Base-by-base conservation (phyloP, 2,797 vertebrate species). In the Pelodytes ibericus region DNA sequence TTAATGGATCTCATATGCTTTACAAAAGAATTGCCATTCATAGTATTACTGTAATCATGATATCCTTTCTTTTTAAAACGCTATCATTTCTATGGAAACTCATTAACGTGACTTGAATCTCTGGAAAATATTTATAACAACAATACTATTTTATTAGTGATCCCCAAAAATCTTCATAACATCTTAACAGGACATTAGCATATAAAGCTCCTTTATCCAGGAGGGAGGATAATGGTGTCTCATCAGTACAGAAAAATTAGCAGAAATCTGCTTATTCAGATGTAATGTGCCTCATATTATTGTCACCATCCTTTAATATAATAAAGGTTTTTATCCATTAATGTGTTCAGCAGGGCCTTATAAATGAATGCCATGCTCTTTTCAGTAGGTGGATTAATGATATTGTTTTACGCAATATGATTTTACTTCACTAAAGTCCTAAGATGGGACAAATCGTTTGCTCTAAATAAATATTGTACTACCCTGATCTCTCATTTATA, bases 341-440 rank as follows among this genome's bases (percentile, higher is more conserved):
- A 58, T 41, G 65, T 78, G 56, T 61, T 56, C 31, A 6, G 41
- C n/a, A 41, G 36, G 22, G 30, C 44, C 44, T 72, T 67, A 72
- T 78, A 53, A 73, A 78, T 78, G 53, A 31, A 41, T 26, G 29
- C 9, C n/a, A 20, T 78, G 76, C 62, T 78, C 76, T 78, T 78
- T 78, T 72, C 76, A 78, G 41, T 66, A 73, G 49, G 24, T 33
- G 68, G 72, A 3, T 65, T 5, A 77, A n/a, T n/a, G n/a, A n/a
- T n/a, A n/a, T n/a, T n/a, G n/a, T n/a, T n/a, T n/a, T n/a, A n/a
- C n/a, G n/a, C n/a, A n/a, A n/a, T 71, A 29, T 1, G 33, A 47
- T 49, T 39, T 26, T 47, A 30, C 20, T 25, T 59, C 13, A 13
- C 18, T 44, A 13, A 13, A 44, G 13, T 16, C 7, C 41, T 44